Evolutionary conservation across 2,797 vertebrate species (phyloP), one percentile per base, ranked within the genome.

Genomic region (Chaetophractus vellerosus): DNA sequence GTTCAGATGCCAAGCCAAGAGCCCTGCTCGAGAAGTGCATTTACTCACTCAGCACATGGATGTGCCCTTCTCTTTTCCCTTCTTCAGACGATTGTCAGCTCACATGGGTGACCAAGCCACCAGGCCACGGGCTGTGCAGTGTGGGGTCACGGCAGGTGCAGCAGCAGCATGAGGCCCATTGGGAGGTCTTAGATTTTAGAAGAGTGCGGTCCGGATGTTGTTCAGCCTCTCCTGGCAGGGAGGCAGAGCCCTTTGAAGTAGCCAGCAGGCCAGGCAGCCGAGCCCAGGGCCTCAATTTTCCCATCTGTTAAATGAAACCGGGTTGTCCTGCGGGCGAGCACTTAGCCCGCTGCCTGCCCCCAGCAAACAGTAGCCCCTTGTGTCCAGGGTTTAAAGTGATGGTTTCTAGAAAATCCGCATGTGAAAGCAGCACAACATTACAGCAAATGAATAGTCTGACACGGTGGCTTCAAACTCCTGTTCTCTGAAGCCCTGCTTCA

Each of bases 401-500:
- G 72, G 61, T 86, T 95, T 78, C 57, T 86, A 63, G 64, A 63
- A 88, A 66, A 16, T 48, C 61, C 12, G 18, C 31, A 31, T n/a
- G 21, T 21, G 55, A 50, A 90, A 55, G 52, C 52, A 26, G 0
- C 15, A 2, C 45, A 41, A 2, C 31, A 9, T 6, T 50, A 26
- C 21, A 69, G 52, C 52, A 31, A 6, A 16, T 14, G 5, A 63
- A 3, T 48, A 45, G 76, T 68, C 61, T n/a, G 64, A 31, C 23
- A 1, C 4, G 64, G 68, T 48, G 26, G 38, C 45, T 89, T 68
- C 64, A 57, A 57, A 79, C 41, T 88, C 9, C 33, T 3, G n/a
- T n/a, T 10, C 71, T 50, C 31, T 45, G 33, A 61, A 74, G 66
- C 5, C n/a, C 36, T 38, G 2, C 12, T 38, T 69, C 45, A 68